Evolutionary conservation across 2,113 vertebrate species (phyloP).

Genomic region (Daphoenositta chrysoptera): DNA sequence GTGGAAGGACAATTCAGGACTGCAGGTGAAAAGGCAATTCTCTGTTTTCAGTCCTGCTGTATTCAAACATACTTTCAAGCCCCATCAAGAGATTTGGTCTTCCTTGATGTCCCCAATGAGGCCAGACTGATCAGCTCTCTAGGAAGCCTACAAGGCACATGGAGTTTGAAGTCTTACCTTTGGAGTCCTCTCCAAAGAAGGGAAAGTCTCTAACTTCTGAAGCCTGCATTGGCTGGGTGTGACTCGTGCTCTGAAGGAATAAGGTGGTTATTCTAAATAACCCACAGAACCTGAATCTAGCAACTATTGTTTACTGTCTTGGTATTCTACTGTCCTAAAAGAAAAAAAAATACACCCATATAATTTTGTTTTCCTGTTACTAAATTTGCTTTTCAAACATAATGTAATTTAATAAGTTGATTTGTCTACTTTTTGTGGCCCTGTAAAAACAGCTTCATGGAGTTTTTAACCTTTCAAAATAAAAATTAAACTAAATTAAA

Average conservation of each 20-base stretch:
- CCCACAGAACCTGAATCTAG: not conserved
- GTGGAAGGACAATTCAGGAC: not conserved
- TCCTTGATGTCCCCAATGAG: not conserved
- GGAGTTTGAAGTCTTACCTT: not conserved
- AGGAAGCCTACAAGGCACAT: not conserved
- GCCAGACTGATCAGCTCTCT: not conserved
- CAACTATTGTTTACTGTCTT: not conserved
- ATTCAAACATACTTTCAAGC: not conserved
- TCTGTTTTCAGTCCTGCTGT: not conserved
- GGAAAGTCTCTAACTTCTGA: not conserved
- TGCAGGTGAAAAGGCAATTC: fast-evolving
- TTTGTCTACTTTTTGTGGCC: not conserved
- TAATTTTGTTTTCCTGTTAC: not conserved
- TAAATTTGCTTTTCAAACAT: not conserved
- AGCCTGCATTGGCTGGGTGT: not conserved
- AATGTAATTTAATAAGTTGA: not conserved
- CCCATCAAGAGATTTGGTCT: not conserved
- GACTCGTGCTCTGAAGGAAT: not conserved
- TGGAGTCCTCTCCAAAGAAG: not conserved
- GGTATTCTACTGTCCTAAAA: not conserved
- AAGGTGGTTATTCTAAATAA: not conserved
- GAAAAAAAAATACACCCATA: not conserved
- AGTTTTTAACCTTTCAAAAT: not conserved
- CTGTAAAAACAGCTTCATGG: not conserved
- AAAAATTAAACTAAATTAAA: not conserved